Percentiles rank a stretch among this genome's conserved stretches.
Conservation (phyloP, 2,797 vertebrate genomes). For the Hyperoplus immaculatus region DNA sequence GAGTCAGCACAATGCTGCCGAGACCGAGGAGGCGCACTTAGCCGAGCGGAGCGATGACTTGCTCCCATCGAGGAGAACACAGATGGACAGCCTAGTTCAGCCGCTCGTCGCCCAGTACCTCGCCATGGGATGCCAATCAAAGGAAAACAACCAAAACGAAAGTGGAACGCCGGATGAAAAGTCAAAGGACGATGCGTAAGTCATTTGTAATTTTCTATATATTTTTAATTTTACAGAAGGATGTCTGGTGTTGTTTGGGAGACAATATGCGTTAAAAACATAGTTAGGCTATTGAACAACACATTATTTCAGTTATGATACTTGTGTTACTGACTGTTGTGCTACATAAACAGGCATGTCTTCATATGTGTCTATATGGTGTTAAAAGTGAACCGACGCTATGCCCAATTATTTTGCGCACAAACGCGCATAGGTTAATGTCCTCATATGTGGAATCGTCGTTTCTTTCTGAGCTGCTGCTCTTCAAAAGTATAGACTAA, state of each 20-base stretch:
- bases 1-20: conserved; percentile 80
- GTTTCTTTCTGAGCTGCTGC: neutral
- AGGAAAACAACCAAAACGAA: conserved; percentile 77
- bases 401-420: conserved; percentile 42
- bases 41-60: conserved; percentile 73
- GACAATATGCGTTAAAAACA: neutral
- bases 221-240: neutral
- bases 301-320: neutral
- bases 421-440: neutral
- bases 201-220: conserved; percentile 16
- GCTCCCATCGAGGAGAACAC: conserved; percentile 79
- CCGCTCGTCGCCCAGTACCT: conserved; percentile 87
- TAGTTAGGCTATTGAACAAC: too few relatives aligned
- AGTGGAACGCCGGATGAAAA: conserved; percentile 75
- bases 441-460: neutral
- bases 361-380: neutral
- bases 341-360: neutral
- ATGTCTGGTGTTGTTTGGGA: conserved; percentile 5
- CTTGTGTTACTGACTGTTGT: neutral
- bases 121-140: conserved; percentile 84
- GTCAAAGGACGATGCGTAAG: conserved; percentile 83
- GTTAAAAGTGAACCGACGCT: neutral
- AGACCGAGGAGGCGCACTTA: conserved; percentile 70
- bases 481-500: neutral
- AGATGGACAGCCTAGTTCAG: conserved; percentile 87